A percentile compares a stretch with the other conserved stretches of the same genome.
phyloP scores from a whole-genome alignment of 2,797 vertebrate species.

The Pangasius macronema region DNA sequence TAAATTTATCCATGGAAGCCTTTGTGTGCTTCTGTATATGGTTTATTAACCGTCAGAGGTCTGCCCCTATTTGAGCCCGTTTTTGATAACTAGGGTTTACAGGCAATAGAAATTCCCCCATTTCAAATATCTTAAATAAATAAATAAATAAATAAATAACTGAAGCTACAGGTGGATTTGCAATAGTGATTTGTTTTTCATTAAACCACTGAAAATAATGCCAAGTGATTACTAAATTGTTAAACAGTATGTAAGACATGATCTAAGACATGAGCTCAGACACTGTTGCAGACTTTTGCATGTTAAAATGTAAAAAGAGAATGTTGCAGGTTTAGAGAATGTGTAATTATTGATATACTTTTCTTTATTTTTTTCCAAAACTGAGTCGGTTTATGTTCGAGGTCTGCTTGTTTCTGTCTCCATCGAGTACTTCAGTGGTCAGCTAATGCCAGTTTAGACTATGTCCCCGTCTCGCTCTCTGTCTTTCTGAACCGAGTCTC shows the following conservation, averaged over 20 bases:
- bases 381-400: background rate
- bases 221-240: background rate
- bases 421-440: background rate
- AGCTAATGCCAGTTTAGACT: conserved; percentile 17
- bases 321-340: background rate
- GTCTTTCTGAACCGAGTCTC: conserved; percentile 5
- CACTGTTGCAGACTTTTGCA: background rate
- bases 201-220: background rate
- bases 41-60: background rate
- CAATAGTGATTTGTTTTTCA: background rate
- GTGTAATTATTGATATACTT: too few species aligned
- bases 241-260: background rate
- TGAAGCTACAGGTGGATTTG: background rate
- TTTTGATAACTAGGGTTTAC: background rate
- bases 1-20: background rate
- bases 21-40: background rate
- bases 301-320: background rate
- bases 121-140: background rate
- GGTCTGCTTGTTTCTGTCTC: background rate
- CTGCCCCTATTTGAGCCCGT: background rate
- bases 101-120: background rate
- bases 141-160: too few species aligned
- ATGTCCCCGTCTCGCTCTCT: conserved; percentile 2
- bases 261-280: too few species aligned
- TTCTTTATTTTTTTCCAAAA: too few species aligned